Conservation (phyloP, 2,888 invertebrate species). For the Lordiphosa fenestrarum region DNA sequence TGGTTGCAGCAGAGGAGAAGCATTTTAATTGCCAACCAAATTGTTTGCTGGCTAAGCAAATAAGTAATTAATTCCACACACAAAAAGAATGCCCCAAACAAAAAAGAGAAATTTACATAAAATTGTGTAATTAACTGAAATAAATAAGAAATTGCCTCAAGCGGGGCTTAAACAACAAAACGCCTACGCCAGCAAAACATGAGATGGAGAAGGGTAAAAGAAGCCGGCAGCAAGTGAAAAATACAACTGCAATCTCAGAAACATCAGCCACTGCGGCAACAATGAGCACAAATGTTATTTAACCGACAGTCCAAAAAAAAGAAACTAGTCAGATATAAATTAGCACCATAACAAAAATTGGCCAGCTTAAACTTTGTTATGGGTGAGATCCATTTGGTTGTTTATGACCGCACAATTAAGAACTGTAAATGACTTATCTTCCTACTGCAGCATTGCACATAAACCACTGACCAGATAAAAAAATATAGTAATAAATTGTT, state of each 20-base stretch:
- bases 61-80: conserved; percentile 62
- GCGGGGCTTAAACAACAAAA: conserved; percentile 20
- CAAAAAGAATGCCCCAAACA: conserved; percentile 52
- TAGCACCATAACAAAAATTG: conserved; percentile 34
- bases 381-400: conserved; percentile 1
- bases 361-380: background rate
- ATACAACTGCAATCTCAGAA: conserved; percentile 43
- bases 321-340: conserved; percentile 60
- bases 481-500: conserved; percentile 20
- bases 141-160: conserved; percentile 44
- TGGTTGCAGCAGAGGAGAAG: conserved; percentile 55
- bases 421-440: background rate
- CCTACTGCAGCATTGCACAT: conserved; percentile 32
- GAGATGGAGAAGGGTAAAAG: conserved; percentile 11
- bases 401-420: conserved; percentile 1
- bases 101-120: conserved; percentile 69
- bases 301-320: conserved; percentile 40
- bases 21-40: conserved; percentile 68
- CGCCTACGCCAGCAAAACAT: conserved; percentile 30
- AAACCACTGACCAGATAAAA: conserved; percentile 21
- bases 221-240: conserved; percentile 43
- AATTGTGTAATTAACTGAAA: conserved; percentile 66
- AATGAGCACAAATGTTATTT: conserved; percentile 53
- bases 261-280: conserved; percentile 29
- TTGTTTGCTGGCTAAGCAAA: conserved; percentile 57